Evolutionary conservation across 1,140 invertebrate species (phyloP).

Genomic region (Odontomachus brunneus): DNA sequence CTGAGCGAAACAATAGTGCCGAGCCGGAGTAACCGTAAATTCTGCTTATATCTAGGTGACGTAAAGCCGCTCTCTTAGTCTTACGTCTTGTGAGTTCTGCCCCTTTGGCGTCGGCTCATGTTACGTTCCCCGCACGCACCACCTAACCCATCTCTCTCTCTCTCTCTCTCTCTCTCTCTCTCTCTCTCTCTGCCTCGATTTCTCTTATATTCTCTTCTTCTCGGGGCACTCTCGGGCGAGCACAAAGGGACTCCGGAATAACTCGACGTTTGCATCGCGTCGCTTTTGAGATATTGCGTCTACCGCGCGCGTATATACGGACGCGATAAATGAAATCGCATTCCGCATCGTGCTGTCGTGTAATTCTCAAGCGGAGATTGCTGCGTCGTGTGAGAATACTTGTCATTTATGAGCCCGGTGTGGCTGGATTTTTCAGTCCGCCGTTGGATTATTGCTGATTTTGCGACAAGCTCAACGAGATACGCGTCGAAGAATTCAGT

Average conservation of each 20-base stretch:
- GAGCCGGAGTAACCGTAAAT: neutral
- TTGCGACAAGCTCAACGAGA: neutral
- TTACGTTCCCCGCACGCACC: conserved; percentile 17
- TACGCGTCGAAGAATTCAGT: neutral
- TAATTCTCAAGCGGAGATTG: neutral
- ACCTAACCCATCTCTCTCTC: neutral
- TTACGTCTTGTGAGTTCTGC: neutral
- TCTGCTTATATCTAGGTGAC: conserved; percentile 26
- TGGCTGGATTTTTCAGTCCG: neutral
- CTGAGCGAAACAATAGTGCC: conserved; percentile 40
- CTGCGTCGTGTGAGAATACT: neutral
- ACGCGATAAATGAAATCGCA: conserved; percentile 57
- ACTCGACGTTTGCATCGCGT: conserved; percentile 33
- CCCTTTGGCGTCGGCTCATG: conserved; percentile 24
- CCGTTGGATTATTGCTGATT: neutral
- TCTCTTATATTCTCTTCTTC: neutral
- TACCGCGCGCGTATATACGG: neutral
- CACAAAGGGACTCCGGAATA: conserved; percentile 63
- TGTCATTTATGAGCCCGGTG: neutral
- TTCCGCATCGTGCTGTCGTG: conserved; percentile 20
- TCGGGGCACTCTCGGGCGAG: neutral
- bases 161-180: no score
- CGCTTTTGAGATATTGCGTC: conserved; percentile 28
- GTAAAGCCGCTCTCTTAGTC: conserved; percentile 35
- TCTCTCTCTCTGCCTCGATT: no score